Percentiles rank a stretch among this genome's conserved stretches.
Conservation (phyloP, 1,140 invertebrate genomes). For the Bombyx mori region DNA sequence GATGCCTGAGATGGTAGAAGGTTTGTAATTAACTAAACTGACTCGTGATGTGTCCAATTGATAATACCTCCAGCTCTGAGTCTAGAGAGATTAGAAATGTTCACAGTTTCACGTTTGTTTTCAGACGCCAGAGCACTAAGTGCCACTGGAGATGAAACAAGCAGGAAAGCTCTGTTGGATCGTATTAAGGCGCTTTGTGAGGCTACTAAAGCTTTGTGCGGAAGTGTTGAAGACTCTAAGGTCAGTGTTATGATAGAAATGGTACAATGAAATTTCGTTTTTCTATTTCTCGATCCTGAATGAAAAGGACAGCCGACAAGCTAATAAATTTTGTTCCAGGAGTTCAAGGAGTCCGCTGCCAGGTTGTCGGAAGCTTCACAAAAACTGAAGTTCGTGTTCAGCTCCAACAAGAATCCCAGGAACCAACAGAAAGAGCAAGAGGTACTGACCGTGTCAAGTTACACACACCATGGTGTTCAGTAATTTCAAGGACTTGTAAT, state of each 20-base stretch:
- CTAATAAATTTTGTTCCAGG: conserved; percentile 9
- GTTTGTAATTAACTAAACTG: neutral
- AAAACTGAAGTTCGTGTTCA: conserved; percentile 19
- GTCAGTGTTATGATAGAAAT: neutral
- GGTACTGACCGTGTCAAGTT: conserved; percentile 8
- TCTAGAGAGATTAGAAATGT: neutral
- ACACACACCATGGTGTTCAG: neutral
- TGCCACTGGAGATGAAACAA: conserved; percentile 2
- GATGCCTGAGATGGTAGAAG: conserved; percentile 24
- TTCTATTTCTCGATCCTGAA: neutral
- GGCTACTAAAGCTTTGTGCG: conserved; percentile 17
- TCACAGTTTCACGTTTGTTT: neutral
- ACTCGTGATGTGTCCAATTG: neutral
- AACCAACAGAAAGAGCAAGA: conserved; percentile 12
- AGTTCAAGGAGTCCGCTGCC: conserved; percentile 14
- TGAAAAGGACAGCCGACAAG: neutral
- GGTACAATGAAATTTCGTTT: neutral
- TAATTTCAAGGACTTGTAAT: neutral
- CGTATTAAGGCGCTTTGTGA: conserved; percentile 7
- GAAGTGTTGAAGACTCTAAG: neutral
- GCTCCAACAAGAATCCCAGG: conserved; percentile 10
- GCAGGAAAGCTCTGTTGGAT: conserved; percentile 5
- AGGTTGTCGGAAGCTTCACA: conserved; percentile 19
- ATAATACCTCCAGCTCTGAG: neutral
- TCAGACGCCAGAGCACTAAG: neutral